Evolutionary conservation across 2,797 vertebrate genomes (phyloP), one percentile per base, ranked within the genome.

Genomic region (Halcyon chelicuti): DNA sequence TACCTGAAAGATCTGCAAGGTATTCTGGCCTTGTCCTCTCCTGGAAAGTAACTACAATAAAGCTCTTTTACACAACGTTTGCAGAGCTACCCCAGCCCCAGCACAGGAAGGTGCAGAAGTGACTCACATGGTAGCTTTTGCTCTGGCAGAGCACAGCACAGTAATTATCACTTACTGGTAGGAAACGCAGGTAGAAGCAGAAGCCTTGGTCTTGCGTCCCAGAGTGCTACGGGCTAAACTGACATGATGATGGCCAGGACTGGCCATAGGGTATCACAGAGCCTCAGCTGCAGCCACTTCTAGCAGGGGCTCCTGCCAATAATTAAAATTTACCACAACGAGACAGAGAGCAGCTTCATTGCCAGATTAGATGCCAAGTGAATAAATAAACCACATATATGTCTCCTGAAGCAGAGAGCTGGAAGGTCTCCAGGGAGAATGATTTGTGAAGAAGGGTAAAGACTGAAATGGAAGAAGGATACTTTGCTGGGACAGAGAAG

Each of bases 361-460:
- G 76, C 79, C 62, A 39, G 39, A 67, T 93, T 82, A 87, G 81
- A 88, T 4, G 7, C 60, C 83, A 85, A 86, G 54, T 54, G 55
- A 57, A 60, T 86, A 92, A 93, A 92, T 92, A 94, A 94, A 86
- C 78, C 40, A 60, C 76, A 70, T 67, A 88, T 77, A 93, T 73
- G 76, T 60, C 82, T 93, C 35, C 75, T 71, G 70, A 72, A 91
- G 72, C 67, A 79, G 85, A 75, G 51, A 71, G 46, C 26, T 91
- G 89, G 72, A 93, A 65, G 17, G 22, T 63, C 37, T 91, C 89
- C 83, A 94, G 42, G 57, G 37, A 42, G 54, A 86, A 83, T 79
- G 58, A 92, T 91, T 82, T 92, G 68, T 82, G 39, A 89, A 75
- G 61, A 54, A 71, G 74, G 35, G 29, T 80, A 42, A 61, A 79